Evolutionary conservation across 2,888 invertebrate genomes (phyloP).

Genomic region (Synanthedon myopaeformis): DNA sequence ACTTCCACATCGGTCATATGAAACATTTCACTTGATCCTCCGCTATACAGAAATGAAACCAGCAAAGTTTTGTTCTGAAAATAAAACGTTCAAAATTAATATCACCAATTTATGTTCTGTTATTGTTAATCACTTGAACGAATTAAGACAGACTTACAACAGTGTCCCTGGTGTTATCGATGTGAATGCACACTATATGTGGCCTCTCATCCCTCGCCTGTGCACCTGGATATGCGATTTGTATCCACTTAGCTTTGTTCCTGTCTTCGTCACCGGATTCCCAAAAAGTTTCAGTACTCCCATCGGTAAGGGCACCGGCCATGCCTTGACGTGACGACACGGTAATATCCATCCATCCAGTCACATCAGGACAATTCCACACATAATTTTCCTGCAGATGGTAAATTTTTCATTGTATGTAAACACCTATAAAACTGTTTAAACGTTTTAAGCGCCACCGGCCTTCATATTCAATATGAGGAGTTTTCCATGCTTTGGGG

Average conservation of each 20-base stretch:
- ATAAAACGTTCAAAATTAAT: conserved; percentile 1
- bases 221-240: conserved; percentile 55
- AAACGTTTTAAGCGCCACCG: no score
- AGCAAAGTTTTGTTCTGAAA: conserved; percentile 89
- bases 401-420: not conserved
- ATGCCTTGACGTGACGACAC: conserved; percentile 95
- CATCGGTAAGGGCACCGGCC: conserved; percentile 92
- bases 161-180: conserved; percentile 94
- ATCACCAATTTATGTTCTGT: not conserved
- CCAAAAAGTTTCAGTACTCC: conserved; percentile 98
- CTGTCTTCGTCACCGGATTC: conserved; percentile 98
- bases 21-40: conserved; percentile 82
- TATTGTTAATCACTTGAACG: not conserved
- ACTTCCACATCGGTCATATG: conserved; percentile 87
- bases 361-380: conserved; percentile 80
- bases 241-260: conserved; percentile 90
- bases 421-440: not conserved
- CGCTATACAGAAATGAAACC: conserved; percentile 87
- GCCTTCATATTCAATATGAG: no score
- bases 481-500: no score
- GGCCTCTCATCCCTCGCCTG: conserved; percentile 67
- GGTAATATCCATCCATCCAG: conserved; percentile 80
- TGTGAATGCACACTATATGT: conserved; percentile 85
- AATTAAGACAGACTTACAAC: conserved; percentile 68
- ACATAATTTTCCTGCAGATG: conserved; percentile 60